Base-by-base conservation (phyloP, 1,140 invertebrate genomes). In the Globodera rostochiensis region DNA sequence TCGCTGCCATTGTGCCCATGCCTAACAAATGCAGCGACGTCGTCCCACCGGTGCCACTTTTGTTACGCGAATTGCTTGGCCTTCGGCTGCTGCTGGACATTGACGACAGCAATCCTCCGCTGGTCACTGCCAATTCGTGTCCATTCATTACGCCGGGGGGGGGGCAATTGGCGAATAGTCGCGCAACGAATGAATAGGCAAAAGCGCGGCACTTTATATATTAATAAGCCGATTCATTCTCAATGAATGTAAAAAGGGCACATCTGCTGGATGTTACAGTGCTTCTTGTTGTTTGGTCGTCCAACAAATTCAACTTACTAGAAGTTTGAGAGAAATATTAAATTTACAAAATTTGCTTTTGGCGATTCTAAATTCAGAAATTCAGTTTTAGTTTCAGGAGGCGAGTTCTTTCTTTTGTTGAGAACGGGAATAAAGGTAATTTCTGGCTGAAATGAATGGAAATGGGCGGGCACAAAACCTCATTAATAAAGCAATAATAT, bases 51-150 rank as follows among this genome's bases (percentile, higher is more conserved):
- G 74, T 76, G 45, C 11, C n/a, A 46, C 46, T 69, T 78, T 70
- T 57, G 49, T 15, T 78, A 8, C 64, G 66, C 49, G 77, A 69
- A 70, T 78, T 78, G 25, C 77, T 78, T 25, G 45, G 53, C 66
- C 77, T 25, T 15, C 77, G 25, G 46, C 77, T 78, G 6, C 36
- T 36, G 2, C 13, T n/a, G 6, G 36, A 25, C 36, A 21, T 7
- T n/a, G 36, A 47, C 36, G 25, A 47, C 15, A 36, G 69, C 69
- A 71, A 47, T 19, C 19, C 11, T n/a, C 25, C 15, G 11, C n/a
- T 71, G 69, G 69, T 45, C 69, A 47, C 69, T 45, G 46, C 69
- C 46, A 71, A 71, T 71, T 71, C 69, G 46, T 71, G n/a, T 2
- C 36, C 69, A 47, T 47, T 71, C 69, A 71, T 71, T 15, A 19